Evolutionary conservation across 2,113 vertebrate genomes (phyloP).

Genomic region (Malurus alboscapulatus): DNA sequence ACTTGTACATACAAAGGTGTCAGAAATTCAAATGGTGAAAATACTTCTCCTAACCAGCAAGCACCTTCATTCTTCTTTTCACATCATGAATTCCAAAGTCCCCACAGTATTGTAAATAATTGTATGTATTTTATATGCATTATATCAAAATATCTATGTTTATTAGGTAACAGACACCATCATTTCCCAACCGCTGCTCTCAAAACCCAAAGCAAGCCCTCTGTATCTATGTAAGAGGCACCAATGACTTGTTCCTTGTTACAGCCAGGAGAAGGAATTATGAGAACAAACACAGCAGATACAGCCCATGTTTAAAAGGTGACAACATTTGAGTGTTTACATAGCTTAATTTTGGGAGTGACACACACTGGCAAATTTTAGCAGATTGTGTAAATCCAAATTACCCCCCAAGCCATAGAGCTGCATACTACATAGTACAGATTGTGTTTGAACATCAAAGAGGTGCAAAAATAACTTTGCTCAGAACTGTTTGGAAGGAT

Average conservation of each 20-base stretch:
- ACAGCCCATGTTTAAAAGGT: background rate
- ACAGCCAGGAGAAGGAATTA: background rate
- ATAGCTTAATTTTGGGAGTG: background rate
- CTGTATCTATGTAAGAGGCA: background rate
- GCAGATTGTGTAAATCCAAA: background rate
- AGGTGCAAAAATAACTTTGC: background rate
- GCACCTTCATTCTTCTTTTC: background rate
- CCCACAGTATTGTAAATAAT: background rate
- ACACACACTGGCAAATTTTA: background rate
- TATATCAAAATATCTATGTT: background rate
- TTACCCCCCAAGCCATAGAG: background rate
- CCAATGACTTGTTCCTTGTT: background rate
- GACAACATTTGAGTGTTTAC: background rate
- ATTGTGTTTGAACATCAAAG: background rate
- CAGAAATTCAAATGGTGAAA: background rate
- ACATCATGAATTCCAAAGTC: background rate
- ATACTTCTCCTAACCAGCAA: background rate
- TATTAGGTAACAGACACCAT: background rate
- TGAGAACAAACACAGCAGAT: background rate
- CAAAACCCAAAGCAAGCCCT: background rate
- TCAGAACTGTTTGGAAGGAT: background rate
- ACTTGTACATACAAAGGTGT: background rate
- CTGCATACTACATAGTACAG: background rate
- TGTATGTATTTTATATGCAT: background rate
- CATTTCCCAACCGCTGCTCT: background rate